Evolutionary conservation across 2,888 invertebrate species (phyloP).

Genomic region (Aleiodes testaceus): DNA sequence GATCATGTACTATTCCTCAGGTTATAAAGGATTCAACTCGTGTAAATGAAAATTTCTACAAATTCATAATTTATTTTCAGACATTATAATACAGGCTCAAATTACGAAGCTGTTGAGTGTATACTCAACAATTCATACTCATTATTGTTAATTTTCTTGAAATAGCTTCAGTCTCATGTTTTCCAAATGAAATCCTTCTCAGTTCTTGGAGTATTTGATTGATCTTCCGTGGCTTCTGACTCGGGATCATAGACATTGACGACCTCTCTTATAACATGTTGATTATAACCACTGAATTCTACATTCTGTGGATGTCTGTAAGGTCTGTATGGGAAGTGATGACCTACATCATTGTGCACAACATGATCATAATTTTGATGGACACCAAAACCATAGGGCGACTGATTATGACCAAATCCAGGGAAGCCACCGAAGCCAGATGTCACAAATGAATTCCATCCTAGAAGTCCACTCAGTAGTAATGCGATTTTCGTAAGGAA

Average conservation of each 20-base stretch:
- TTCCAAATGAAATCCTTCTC: conserved; percentile 66
- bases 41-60: no score
- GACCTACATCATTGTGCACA: conserved; percentile 48
- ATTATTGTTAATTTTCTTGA: no score
- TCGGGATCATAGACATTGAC: conserved; percentile 67
- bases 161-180: conserved; percentile 52
- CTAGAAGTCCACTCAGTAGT: conserved; percentile 81
- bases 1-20: no score
- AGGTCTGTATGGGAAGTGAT: conserved; percentile 56
- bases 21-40: no score
- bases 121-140: no score
- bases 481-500: conserved; percentile 84
- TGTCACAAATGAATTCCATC: conserved; percentile 73
- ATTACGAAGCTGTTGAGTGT: no score
- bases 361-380: conserved; percentile 49
- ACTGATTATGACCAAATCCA: conserved; percentile 39
- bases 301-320: conserved; percentile 51
- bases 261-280: conserved; percentile 66
- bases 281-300: conserved; percentile 56
- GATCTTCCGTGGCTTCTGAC: conserved; percentile 50
- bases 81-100: no score
- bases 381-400: conserved; percentile 47
- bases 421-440: conserved; percentile 47
- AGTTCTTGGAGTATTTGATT: conserved; percentile 48
- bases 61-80: no score